Evolutionary conservation across 2,113 vertebrate genomes (phyloP).

Genomic region (Triplophysa rosa): DNA sequence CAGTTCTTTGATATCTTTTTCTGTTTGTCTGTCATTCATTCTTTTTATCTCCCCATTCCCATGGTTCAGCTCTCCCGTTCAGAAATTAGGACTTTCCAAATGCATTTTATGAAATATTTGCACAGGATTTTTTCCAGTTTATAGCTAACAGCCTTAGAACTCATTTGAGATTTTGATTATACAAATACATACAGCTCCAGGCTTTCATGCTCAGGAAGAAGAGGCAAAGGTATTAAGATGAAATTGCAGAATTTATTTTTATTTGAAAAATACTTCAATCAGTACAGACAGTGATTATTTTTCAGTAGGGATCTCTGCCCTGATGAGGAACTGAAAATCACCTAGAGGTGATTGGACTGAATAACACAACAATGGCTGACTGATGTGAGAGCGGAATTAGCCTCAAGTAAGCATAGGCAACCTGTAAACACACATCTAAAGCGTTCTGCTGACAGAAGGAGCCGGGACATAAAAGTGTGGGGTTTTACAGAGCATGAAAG

Average conservation of each 20-base stretch:
- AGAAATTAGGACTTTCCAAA: conserved; percentile 11
- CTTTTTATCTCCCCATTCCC: conserved; percentile 1
- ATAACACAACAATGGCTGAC: conserved; percentile 54
- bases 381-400: conserved; percentile 50
- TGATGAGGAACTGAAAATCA: conserved; percentile 61
- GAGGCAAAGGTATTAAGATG: conserved; percentile 3
- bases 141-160: background rate
- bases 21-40: background rate
- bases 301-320: conserved; percentile 62
- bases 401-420: conserved; percentile 64
- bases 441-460: conserved; percentile 60
- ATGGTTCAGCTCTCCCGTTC: background rate
- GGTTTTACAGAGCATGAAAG: conserved; percentile 45
- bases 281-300: conserved; percentile 59
- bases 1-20: conserved; percentile 9
- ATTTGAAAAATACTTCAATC: conserved; percentile 55
- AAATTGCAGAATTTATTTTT: conserved; percentile 51
- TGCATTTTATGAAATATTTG: conserved; percentile 11
- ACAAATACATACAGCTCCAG: conserved; percentile 8
- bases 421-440: conserved; percentile 66
- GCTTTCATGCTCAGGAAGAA: conserved; percentile 8
- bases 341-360: conserved; percentile 28
- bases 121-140: conserved; percentile 1
- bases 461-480: conserved; percentile 50
- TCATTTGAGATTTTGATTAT: conserved; percentile 26